Base-by-base conservation (phyloP, 2,113 vertebrate species). In the Ellobius talpinus region DNA sequence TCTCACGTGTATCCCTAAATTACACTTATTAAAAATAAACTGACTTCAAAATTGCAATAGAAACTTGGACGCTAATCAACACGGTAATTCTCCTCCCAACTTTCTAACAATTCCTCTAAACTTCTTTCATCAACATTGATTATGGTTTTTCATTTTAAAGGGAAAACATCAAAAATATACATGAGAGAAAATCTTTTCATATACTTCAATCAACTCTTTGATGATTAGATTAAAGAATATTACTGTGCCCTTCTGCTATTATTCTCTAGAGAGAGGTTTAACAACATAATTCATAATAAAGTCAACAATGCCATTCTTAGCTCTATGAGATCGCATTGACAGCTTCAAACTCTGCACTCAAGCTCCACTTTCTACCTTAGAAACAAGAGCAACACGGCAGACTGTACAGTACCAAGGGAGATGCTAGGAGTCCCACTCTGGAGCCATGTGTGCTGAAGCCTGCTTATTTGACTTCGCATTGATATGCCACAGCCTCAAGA, bases 71-170 rank as follows among this genome's bases (percentile, higher is more conserved):
- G 26, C 85, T 79, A 93, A 87, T 68, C 39, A 93, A 93, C 61
- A 91, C 0, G 26, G 36, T 65, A 90, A 94, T 85, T 87, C 45
- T 79, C 42, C 66, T 92, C 79, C 50, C 52, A 74, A 94, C 78
- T 86, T 88, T 31, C 42, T 26, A 50, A 55, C 4, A 85, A 81
- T 87, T 72, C 73, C 36, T 77, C 50, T 92, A 81, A 72, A 94
- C 84, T 93, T 96, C 72, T 93, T 93, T 78, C 47, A 91, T 76
- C 93, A 95, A 90, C 76, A 90, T 50, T 85, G 4, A 93, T 66
- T 94, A 76, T 10, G 76, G 24, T 50, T 88, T 93, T 93, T 89
- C 79, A 73, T 91, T 94, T 93, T 87, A 93, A 95, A 93, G 33
- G 50, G 93, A 95, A 70, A 82, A 29, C 84, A 63, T 42, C 31